Evolutionary conservation across 1,140 invertebrate genomes (phyloP).

Genomic region (Drosophila carrolli): DNA sequence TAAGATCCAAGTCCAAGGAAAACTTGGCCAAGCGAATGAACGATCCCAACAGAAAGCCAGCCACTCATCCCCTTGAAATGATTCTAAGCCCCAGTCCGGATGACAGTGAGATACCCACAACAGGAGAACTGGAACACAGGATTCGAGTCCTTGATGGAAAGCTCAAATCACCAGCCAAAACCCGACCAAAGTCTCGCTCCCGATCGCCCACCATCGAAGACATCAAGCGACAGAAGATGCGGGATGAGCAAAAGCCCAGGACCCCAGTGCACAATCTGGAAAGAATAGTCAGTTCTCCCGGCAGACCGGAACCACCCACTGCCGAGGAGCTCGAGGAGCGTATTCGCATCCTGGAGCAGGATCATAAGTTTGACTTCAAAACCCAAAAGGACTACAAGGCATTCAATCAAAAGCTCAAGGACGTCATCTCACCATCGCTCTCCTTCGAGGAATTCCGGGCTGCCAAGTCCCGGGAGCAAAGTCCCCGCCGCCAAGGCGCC

Average conservation of each 20-base stretch:
- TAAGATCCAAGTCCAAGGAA: constrained; percentile 75
- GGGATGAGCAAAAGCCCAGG: constrained; percentile 54
- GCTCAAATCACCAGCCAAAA: constrained; percentile 43
- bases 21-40: constrained; percentile 55
- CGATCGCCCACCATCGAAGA: constrained; percentile 73
- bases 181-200: constrained; percentile 58
- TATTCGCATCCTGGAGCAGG: constrained; percentile 69
- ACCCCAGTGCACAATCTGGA: constrained; percentile 71
- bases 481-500: constrained; percentile 55
- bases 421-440: constrained; percentile 71
- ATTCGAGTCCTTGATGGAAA: constrained; percentile 73
- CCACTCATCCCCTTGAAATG: constrained; percentile 80
- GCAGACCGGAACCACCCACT: constrained; percentile 68
- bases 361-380: constrained; percentile 77
- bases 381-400: constrained; percentile 76
- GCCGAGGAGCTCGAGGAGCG: constrained; percentile 71
- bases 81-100: constrained; percentile 76
- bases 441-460: constrained; percentile 79
- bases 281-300: constrained; percentile 55
- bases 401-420: constrained; percentile 80
- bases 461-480: constrained; percentile 70
- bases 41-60: constrained; percentile 64
- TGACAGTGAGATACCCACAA: constrained; percentile 68
- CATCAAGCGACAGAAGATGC: constrained; percentile 66
- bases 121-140: constrained; percentile 74